These are phyloP conservation scores for Solenodon paradoxus DNA, from an alignment of 2,113 vertebrate genomes.

Conservation along the genomic window DNA sequence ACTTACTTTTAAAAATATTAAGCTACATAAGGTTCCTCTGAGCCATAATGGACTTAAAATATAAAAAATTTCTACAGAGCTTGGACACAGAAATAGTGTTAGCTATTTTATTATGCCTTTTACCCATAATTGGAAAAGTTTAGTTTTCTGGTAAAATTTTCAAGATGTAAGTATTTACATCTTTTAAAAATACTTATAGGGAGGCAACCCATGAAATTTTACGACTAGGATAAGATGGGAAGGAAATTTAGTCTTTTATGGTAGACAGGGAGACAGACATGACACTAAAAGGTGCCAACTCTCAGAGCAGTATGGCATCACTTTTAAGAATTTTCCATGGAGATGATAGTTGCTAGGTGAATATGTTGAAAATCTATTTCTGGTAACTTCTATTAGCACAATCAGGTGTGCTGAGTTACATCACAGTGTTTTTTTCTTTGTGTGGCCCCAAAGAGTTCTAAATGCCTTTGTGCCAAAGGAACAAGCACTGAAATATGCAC, in stretches of 20 bases:
- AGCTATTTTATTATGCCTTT: background rate
- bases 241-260: conserved; percentile 18
- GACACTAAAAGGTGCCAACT: background rate
- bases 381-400: background rate
- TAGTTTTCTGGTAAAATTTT: background rate
- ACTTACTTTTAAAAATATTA: background rate
- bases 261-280: background rate
- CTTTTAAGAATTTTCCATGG: background rate
- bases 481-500: background rate
- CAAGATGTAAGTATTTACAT: background rate
- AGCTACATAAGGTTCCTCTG: background rate
- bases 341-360: background rate
- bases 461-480: background rate
- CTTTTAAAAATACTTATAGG: background rate
- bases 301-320: background rate
- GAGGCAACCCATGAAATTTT: background rate
- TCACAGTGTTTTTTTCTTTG: background rate
- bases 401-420: background rate
- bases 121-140: background rate
- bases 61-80: background rate
- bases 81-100: background rate
- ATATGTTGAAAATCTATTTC: background rate
- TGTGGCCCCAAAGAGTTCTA: background rate
- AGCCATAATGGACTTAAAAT: background rate
- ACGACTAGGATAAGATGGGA: background rate